A percentile compares a stretch with the other conserved stretches of the same genome.
Evolutionary conservation across 2,888 invertebrate species (phyloP).

Genomic region (Limulus polyphemus): DNA sequence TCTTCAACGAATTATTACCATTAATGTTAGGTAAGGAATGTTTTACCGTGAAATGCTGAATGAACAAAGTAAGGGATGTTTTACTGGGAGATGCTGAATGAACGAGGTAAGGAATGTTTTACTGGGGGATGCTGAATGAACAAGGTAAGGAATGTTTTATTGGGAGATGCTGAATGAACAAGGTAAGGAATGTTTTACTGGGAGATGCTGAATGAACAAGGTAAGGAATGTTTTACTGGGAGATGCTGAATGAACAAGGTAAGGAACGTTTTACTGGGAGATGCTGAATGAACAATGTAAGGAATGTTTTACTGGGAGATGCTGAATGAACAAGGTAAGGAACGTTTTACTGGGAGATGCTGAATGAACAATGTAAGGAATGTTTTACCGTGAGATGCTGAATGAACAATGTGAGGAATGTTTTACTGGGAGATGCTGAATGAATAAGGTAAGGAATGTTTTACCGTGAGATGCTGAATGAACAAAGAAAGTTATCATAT

Average conservation of each 20-base stretch:
- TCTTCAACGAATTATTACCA: slow-evolving; percentile 69
- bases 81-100: no score
- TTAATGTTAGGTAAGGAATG: slow-evolving; percentile 50
- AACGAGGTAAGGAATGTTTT: slow-evolving; percentile 42
- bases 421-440: background rate
- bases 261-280: slow-evolving; percentile 27
- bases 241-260: slow-evolving; percentile 42
- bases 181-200: slow-evolving; percentile 40
- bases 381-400: background rate
- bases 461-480: background rate
- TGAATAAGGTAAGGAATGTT: slow-evolving; percentile 43
- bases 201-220: slow-evolving; percentile 36
- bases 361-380: slow-evolving; percentile 42
- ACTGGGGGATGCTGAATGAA: background rate
- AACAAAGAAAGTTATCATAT: background rate
- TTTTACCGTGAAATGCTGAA: background rate
- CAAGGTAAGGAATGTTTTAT: slow-evolving; percentile 41
- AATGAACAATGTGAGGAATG: slow-evolving; percentile 41
- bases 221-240: slow-evolving; percentile 37
- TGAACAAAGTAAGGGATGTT: background rate
- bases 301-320: slow-evolving; percentile 14
- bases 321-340: slow-evolving; percentile 45
- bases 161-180: no score
- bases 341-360: slow-evolving; percentile 2
- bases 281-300: slow-evolving; percentile 41